Percentiles rank a stretch among this genome's conserved stretches.
phyloP scores from a whole-genome alignment of 2,113 vertebrate genomes.

The Amazona vittata region DNA sequence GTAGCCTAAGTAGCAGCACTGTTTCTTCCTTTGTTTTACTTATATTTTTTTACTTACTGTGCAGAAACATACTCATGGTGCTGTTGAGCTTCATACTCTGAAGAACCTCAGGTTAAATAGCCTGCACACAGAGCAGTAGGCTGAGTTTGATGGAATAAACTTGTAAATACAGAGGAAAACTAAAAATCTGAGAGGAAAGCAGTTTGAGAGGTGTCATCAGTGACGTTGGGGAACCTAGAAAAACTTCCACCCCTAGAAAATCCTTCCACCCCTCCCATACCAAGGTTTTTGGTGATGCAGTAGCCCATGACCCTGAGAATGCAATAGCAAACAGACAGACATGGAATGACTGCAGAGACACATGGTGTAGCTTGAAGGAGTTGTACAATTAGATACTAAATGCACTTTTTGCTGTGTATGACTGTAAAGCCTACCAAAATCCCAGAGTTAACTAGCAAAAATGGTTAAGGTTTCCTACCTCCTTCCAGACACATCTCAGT shows the following conservation, averaged over 20 bases:
- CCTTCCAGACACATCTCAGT: background rate
- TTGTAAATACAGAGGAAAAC: background rate
- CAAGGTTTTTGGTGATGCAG: background rate
- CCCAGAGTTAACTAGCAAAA: background rate
- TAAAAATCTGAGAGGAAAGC: background rate
- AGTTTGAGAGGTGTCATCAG: background rate
- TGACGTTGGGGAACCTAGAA: background rate
- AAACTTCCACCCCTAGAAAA: background rate
- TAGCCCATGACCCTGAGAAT: background rate
- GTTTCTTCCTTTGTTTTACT: background rate
- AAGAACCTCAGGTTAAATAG: background rate
- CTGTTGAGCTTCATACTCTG: background rate
- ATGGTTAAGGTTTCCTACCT: background rate
- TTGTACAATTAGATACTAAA: background rate
- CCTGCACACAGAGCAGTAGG: fast-evolving
- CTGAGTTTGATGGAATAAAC: background rate
- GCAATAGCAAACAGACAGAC: background rate
- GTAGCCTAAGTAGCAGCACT: background rate
- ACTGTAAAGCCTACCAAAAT: background rate
- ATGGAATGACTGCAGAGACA: background rate
- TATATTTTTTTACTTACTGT: background rate
- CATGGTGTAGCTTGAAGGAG: background rate
- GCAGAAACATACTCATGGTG: background rate
- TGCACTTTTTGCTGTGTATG: background rate
- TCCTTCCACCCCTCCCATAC: background rate